Evolutionary conservation across 2,797 vertebrate genomes (phyloP).

Genomic region (Peromyscus eremicus): DNA sequence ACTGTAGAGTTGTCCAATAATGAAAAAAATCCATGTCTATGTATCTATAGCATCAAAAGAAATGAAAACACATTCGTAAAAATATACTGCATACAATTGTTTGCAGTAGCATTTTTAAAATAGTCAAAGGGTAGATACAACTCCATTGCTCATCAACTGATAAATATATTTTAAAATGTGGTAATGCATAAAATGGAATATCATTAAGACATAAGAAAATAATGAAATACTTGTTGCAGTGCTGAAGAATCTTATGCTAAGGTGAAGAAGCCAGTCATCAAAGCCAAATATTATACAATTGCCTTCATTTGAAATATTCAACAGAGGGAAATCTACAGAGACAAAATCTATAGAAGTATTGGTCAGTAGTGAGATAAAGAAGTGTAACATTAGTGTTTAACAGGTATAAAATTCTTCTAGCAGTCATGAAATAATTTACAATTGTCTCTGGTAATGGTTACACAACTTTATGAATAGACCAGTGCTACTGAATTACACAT

Average conservation of each 20-base stretch:
- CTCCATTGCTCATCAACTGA: neutral
- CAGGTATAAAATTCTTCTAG: slow-evolving; percentile 4
- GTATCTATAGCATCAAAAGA: neutral
- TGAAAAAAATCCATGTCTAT: neutral
- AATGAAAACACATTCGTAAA: neutral
- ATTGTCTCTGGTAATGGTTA: neutral
- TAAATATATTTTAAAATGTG: neutral
- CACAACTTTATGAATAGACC: neutral
- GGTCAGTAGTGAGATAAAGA: neutral
- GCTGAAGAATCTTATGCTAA: neutral
- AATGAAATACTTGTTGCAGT: neutral
- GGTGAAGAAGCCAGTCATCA: neutral
- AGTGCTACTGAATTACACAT: neutral
- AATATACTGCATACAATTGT: neutral
- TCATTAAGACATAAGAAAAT: neutral
- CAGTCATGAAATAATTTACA: neutral
- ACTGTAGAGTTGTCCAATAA: neutral
- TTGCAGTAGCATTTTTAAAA: slow-evolving; percentile 17
- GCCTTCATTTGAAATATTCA: neutral
- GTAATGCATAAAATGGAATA: neutral
- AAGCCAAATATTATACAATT: neutral
- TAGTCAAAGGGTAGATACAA: neutral
- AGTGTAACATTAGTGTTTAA: neutral
- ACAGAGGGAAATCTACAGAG: neutral
- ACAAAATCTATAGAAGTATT: neutral